A percentile compares a stretch with the other conserved stretches of the same genome.
Evolutionary conservation across 2,797 vertebrate genomes (phyloP).

Genomic region (Clarias pachynema): DNA sequence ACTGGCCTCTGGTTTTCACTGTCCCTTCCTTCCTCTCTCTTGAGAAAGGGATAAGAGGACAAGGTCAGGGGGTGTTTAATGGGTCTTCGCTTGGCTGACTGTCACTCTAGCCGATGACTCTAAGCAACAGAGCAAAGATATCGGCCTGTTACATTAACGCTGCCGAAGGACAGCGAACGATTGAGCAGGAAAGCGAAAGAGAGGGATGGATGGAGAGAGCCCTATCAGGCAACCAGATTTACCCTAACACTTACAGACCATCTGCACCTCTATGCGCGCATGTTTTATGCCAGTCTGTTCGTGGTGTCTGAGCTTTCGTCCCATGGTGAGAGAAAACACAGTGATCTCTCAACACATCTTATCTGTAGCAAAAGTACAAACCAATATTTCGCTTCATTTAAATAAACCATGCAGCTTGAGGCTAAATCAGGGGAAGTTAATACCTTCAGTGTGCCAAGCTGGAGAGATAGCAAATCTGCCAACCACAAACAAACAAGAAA

Average conservation of each 20-base stretch:
- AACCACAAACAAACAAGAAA: slow-evolving; percentile 29
- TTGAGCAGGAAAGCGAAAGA: neutral
- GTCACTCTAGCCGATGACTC: slow-evolving; percentile 27
- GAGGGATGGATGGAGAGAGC: slow-evolving; percentile 3
- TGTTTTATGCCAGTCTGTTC: slow-evolving; percentile 21
- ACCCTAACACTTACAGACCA: neutral
- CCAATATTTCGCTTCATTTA: slow-evolving; percentile 28
- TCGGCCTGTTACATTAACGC: slow-evolving; percentile 40
- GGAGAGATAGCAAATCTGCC: neutral
- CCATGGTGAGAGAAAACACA: neutral
- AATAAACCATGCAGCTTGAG: slow-evolving; percentile 6
- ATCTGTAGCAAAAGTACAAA: slow-evolving; percentile 20
- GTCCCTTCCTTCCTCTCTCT: neutral
- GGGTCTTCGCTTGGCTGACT: slow-evolving; percentile 17
- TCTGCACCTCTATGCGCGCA: neutral
- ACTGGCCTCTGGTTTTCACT: neutral
- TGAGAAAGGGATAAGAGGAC: slow-evolving; percentile 27
- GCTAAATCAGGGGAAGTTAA: neutral
- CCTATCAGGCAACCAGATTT: neutral
- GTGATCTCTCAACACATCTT: slow-evolving; percentile 17
- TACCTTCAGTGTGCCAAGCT: slow-evolving; percentile 17
- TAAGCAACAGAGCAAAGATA: slow-evolving; percentile 39
- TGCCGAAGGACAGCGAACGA: neutral
- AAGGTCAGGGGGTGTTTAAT: slow-evolving; percentile 43
- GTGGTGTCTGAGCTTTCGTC: neutral